Evolutionary conservation across 1,140 invertebrate species (phyloP).

Genomic region (Ditylenchus dipsaci): DNA sequence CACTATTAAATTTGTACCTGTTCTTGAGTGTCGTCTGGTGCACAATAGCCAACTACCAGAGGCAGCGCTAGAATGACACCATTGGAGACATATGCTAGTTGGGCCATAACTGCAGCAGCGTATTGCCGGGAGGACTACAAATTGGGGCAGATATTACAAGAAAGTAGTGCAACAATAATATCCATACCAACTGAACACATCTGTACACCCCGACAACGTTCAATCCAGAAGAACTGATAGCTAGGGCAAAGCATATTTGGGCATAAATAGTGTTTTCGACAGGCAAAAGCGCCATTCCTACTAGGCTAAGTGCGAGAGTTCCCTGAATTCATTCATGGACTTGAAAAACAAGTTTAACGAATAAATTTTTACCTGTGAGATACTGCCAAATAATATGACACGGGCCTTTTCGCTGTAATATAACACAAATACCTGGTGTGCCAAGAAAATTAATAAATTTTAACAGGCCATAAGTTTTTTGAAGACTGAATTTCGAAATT

Average conservation of each 20-base stretch:
- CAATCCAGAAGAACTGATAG: not conserved
- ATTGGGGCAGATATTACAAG: too few relatives aligned
- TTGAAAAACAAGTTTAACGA: not conserved
- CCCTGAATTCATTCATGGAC: not conserved
- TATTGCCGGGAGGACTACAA: not conserved
- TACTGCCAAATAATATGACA: slow-evolving; percentile 3
- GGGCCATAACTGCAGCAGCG: not conserved
- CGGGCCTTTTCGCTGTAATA: slow-evolving; percentile 7
- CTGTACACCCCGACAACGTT: not conserved
- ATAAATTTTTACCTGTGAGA: slow-evolving; percentile 1
- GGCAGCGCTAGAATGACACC: not conserved
- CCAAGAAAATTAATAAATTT: too few relatives aligned
- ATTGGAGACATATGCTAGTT: not conserved
- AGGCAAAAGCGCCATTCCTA: not conserved
- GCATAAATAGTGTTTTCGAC: not conserved
- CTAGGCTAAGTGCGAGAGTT: not conserved
- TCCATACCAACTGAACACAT: not conserved
- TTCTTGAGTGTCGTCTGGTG: not conserved
- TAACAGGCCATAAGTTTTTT: too few relatives aligned
- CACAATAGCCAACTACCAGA: not conserved
- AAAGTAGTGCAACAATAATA: too few relatives aligned
- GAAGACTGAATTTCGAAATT: too few relatives aligned
- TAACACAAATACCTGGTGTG: not conserved
- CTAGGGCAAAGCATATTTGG: not conserved
- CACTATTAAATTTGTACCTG: not conserved